Evolutionary conservation across 2,113 vertebrate genomes (phyloP).

Genomic region (Cairina moschata): DNA sequence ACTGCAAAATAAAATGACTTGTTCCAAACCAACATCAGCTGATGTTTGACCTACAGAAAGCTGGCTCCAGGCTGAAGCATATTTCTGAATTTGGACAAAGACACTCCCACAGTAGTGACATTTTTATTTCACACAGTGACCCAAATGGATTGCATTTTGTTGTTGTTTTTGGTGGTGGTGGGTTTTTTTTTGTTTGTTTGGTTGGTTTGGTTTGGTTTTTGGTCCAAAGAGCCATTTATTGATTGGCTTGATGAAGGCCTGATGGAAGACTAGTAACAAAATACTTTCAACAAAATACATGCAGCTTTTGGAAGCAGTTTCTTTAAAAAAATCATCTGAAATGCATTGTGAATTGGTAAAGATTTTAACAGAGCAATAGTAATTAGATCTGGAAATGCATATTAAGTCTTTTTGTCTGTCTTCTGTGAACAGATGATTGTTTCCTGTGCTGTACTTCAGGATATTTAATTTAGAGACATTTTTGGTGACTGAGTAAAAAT

Average conservation of each 20-base stretch:
- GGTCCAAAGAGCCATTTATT: not conserved
- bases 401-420: not conserved
- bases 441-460: not conserved
- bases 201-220: not conserved
- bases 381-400: not conserved
- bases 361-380: not conserved
- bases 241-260: slow-evolving; percentile 17
- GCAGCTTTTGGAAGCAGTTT: not conserved
- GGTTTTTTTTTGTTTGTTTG: not conserved
- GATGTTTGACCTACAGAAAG: not conserved
- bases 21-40: not conserved
- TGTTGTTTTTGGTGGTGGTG: too few species aligned
- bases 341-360: not conserved
- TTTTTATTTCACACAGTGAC: slow-evolving; percentile 27
- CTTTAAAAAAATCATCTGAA: not conserved
- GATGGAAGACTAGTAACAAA: not conserved
- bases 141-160: not conserved
- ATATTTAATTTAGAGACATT: not conserved
- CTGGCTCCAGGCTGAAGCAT: slow-evolving; percentile 3
- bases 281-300: not conserved
- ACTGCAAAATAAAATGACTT: not conserved
- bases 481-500: not conserved
- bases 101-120: not conserved
- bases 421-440: not conserved
- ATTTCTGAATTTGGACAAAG: slow-evolving; percentile 1